Base-by-base conservation (phyloP, 1,140 invertebrate species). In the Lepidurus packardi region DNA sequence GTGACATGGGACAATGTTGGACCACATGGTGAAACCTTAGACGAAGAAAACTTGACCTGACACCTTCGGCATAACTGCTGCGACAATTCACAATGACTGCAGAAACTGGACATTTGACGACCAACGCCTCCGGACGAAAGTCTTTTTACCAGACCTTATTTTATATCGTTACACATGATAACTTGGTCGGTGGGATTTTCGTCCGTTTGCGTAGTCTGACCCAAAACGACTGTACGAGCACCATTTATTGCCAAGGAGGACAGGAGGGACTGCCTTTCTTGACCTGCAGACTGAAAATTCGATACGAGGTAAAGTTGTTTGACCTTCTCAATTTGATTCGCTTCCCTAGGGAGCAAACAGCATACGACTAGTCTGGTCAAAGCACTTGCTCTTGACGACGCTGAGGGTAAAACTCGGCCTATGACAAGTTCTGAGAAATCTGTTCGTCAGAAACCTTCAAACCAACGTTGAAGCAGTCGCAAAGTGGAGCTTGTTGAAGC, bases 141-240 rank as follows among this genome's bases (percentile, higher is more conserved):
- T 65, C 53, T 65, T 65, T 21, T 65, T 65, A 9, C 53, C 53
- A 65, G 53, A 65, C 53, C 53, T 65, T 65, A 65, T 65, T 65
- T 21, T 7, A 65, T n/a, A 65, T 9, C 53, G 21, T 65, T 9
- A n/a, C 53, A 21, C 13, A 65, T 65, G 53, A 65, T 65, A 21
- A 7, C 16, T 65, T 65, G 53, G 53, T 65, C 53, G 53, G 53
- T 65, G 53, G 53, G 53, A 65, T 65, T 65, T 65, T 65, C 53
- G 53, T 65, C 53, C 53, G 53, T 65, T 65, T 65, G 53, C 53
- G 53, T 65, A 21, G 53, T 65, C 53, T 65, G 53, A 65, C 53
- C 53, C 13, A 65, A 65, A 9, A 9, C 53, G 53, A 65, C 53
- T 13, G 21, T 65, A 7, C 7, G 53, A n/a, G 13, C 53, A 65